These are phyloP conservation scores for Rhinoptilus africanus DNA, from an alignment of 2,113 vertebrate species.

Conservation along the genomic window DNA sequence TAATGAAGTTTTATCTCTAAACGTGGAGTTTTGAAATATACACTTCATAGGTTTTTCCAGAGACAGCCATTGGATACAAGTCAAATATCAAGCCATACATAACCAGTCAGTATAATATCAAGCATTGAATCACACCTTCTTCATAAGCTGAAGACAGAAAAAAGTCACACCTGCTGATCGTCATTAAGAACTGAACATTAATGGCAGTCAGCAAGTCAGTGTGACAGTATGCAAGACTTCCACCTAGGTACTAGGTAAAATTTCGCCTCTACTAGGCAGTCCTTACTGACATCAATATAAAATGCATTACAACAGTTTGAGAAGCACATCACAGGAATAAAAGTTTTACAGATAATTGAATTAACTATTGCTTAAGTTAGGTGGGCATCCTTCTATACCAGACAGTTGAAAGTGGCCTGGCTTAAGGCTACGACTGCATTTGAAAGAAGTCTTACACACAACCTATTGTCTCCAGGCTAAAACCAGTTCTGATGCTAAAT, in stretches of 20 bases:
- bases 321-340: neutral
- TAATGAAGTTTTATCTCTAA: neutral
- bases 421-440: neutral
- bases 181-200: neutral
- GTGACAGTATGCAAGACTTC: neutral
- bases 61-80: neutral
- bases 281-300: neutral
- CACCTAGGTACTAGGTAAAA: neutral
- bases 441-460: neutral
- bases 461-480: neutral
- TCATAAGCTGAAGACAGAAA: neutral
- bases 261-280: neutral
- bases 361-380: no score
- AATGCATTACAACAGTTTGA: neutral
- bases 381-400: neutral
- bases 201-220: neutral
- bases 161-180: neutral
- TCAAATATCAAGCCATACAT: neutral
- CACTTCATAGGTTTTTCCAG: neutral
- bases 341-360: no score
- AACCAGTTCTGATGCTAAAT: neutral
- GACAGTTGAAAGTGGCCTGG: neutral
- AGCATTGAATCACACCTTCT: neutral
- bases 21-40: neutral
- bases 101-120: neutral